Base-by-base conservation (phyloP, 1,140 invertebrate genomes). In the Panulirus ornatus region DNA sequence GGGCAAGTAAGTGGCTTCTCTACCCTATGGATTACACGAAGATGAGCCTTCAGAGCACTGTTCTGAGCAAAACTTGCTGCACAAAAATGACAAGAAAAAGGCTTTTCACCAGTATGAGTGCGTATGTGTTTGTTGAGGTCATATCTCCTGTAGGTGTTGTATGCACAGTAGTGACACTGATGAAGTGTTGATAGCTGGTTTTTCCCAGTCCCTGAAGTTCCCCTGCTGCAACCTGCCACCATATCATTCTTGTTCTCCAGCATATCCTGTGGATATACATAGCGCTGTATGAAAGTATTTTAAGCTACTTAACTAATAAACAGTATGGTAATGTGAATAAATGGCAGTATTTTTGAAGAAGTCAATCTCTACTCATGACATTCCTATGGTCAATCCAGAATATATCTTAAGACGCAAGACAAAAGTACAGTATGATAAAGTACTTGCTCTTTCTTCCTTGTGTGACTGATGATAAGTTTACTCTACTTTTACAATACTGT, bases 51-150 rank as follows among this genome's bases (percentile, higher is more conserved):
- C 58, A 66, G 3, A 8, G 58, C 58, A 66, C 58, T 66, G 11
- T 66, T 66, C 11, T 66, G 58, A 27, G 58, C 58, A 66, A 66
- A 66, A 66, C 58, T 66, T 66, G 58, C 30, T 66, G 58, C 11
- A 66, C 58, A 66, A 11, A 30, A 66, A 8, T n/a, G 27, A 8
- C 58, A 66, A 8, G 58, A 27, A 30, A 30, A 66, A 6, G 58
- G 58, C n/a, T 66, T 66, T 27, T 66, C 58, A 9, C 58, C 58
- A 30, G 58, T 66, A 11, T 66, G 58, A 66, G 58, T 66, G 30
- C 58, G 58, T 30, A 66, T 66, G n/a, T 66, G 58, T 11, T 66
- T 66, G n/a, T 66, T 66, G 58, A 66, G 58, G 58, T 66, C 58
- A 66, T 66, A 66, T 66, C 11, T 66, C 27, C 58, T 66, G 30